Evolutionary conservation across 2,113 vertebrate species (phyloP).

Genomic region (Hemicordylus capensis): DNA sequence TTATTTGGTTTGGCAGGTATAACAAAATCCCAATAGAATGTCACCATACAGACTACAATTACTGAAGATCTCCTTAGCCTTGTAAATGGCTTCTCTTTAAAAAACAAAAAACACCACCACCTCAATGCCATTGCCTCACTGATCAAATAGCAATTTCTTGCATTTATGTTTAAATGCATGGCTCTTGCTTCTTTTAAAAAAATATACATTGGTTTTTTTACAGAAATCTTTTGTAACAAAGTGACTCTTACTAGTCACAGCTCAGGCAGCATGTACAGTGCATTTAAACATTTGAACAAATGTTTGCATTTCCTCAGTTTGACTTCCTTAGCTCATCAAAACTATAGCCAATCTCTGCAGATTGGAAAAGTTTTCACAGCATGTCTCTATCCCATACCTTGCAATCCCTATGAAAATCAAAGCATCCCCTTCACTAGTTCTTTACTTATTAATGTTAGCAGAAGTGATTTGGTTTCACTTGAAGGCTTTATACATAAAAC

Average conservation of each 20-base stretch:
- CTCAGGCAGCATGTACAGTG: slow-evolving; percentile 32
- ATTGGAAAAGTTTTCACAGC: slow-evolving; percentile 37
- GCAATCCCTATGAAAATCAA: slow-evolving; percentile 30
- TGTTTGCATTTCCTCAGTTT: slow-evolving; percentile 53
- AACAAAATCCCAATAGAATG: slow-evolving; percentile 39
- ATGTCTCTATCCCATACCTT: slow-evolving; percentile 36
- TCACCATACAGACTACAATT: slow-evolving; percentile 26
- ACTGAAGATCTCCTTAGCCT: slow-evolving; percentile 58
- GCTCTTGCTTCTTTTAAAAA: slow-evolving; percentile 40
- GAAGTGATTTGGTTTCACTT: slow-evolving; percentile 31
- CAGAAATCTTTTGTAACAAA: slow-evolving; percentile 60
- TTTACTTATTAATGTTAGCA: background rate
- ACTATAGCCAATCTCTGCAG: slow-evolving; percentile 52
- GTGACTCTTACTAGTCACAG: slow-evolving; percentile 56
- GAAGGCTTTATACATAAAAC: slow-evolving; percentile 42
- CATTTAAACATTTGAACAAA: slow-evolving; percentile 47
- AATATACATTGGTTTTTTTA: background rate
- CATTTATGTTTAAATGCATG: slow-evolving; percentile 15
- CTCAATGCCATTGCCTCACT: slow-evolving; percentile 43
- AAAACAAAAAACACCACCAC: too few relatives aligned
- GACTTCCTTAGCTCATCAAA: slow-evolving; percentile 36
- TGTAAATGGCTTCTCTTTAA: too few relatives aligned
- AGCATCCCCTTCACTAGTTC: background rate
- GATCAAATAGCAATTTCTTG: background rate
- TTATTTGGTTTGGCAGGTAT: slow-evolving; percentile 58